phyloP scores from a whole-genome alignment of 2,888 invertebrate genomes.

The Podabrus alpinus region DNA sequence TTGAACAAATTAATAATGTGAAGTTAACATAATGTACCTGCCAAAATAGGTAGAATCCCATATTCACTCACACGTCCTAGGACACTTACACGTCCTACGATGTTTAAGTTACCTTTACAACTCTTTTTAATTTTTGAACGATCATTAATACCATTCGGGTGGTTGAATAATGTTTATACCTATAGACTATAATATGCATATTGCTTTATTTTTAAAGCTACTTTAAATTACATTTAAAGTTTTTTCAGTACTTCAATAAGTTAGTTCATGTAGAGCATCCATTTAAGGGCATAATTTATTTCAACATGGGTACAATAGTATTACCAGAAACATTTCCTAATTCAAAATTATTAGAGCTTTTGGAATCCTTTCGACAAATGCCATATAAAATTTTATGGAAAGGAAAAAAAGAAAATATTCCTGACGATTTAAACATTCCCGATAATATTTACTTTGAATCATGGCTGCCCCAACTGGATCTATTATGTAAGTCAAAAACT shows the following conservation, averaged over 20 bases:
- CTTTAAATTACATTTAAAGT: not conserved
- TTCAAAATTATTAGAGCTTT: slow-evolving; percentile 56
- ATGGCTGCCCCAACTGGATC: slow-evolving; percentile 62
- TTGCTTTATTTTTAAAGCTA: no score
- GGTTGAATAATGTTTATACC: no score
- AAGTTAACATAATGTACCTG: no score
- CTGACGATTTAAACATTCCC: slow-evolving; percentile 52
- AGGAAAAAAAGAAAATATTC: slow-evolving; percentile 57
- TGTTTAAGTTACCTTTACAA: no score
- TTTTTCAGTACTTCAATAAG: slow-evolving; percentile 39
- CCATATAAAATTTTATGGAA: slow-evolving; percentile 63
- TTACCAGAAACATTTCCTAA: slow-evolving; percentile 60
- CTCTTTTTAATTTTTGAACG: no score
- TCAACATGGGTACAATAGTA: slow-evolving; percentile 65
- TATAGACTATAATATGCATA: no score
- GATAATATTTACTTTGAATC: slow-evolving; percentile 59
- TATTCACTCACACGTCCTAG: no score
- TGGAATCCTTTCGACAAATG: slow-evolving; percentile 58
- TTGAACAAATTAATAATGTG: no score
- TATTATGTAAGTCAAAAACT: slow-evolving; percentile 55
- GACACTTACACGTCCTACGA: no score
- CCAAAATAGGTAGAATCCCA: no score
- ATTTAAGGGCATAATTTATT: slow-evolving; percentile 57
- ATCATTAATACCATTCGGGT: no score
- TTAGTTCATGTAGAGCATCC: slow-evolving; percentile 39